phyloP scores from a whole-genome alignment of 2,888 invertebrate genomes.

The Tipula vernalis region DNA sequence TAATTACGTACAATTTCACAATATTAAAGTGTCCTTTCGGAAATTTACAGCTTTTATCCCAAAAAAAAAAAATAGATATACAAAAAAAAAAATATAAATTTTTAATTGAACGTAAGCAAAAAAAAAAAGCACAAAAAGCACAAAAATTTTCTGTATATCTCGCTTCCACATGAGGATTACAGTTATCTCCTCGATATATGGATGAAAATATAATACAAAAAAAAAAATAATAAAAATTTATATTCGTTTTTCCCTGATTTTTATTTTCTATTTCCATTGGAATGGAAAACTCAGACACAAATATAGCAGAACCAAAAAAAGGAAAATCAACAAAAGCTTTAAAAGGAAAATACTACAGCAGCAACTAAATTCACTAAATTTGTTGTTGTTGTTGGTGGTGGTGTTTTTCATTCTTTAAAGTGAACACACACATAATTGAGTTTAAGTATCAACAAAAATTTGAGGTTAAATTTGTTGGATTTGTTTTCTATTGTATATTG shows the following conservation, averaged over 20 bases:
- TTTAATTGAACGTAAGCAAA: background rate
- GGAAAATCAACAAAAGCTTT: background rate
- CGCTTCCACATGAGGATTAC: background rate
- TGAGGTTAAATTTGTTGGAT: background rate
- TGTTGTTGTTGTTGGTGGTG: background rate
- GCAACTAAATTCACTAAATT: background rate
- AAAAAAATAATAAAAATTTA: background rate
- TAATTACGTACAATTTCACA: background rate
- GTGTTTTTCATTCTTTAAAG: background rate
- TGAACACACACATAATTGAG: background rate
- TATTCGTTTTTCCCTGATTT: background rate
- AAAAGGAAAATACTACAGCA: background rate
- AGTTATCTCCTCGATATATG: background rate
- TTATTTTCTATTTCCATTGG: background rate
- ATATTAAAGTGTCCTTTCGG: background rate
- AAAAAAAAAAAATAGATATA: background rate
- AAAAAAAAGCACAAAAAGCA: background rate
- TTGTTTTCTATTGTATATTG: background rate
- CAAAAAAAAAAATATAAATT: background rate
- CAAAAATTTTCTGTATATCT: background rate
- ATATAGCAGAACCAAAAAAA: background rate
- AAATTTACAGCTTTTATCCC: background rate
- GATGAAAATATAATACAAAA: background rate
- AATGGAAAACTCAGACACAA: background rate
- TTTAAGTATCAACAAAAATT: background rate